A percentile compares a stretch with the other conserved stretches of the same genome.
Evolutionary conservation across 2,888 invertebrate genomes (phyloP).

Genomic region (Meiosimyza decipiens): DNA sequence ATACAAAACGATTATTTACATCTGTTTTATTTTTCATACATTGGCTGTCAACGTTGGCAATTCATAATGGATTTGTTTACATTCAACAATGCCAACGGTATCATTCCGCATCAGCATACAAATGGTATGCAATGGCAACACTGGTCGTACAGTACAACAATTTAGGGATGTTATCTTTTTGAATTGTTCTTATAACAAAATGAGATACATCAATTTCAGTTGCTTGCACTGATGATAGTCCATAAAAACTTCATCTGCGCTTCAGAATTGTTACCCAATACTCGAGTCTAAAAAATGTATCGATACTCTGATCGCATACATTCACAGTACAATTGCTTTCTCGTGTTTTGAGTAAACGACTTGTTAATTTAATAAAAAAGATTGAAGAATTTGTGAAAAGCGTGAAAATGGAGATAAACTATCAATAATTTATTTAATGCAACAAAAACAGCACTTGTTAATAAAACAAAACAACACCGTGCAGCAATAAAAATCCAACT

Average conservation of each 20-base stretch:
- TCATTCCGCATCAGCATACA: not conserved
- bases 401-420: conserved; percentile 3
- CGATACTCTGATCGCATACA: too few relatives aligned
- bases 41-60: not conserved
- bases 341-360: too few relatives aligned
- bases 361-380: too few relatives aligned
- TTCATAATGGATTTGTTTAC: not conserved
- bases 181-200: too few relatives aligned
- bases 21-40: not conserved
- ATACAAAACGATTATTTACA: conserved; percentile 6
- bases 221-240: too few relatives aligned
- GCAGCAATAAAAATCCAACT: not conserved
- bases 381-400: not conserved
- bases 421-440: not conserved
- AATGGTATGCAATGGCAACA: not conserved
- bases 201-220: too few relatives aligned
- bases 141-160: not conserved
- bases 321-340: too few relatives aligned
- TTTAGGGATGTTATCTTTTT: too few relatives aligned
- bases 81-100: not conserved
- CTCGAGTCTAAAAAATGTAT: too few relatives aligned
- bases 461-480: not conserved
- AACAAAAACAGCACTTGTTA: not conserved
- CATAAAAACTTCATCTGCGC: too few relatives aligned
- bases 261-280: too few relatives aligned